Conservation (phyloP, 2,888 invertebrate genomes). For the Cistogaster globosa region DNA sequence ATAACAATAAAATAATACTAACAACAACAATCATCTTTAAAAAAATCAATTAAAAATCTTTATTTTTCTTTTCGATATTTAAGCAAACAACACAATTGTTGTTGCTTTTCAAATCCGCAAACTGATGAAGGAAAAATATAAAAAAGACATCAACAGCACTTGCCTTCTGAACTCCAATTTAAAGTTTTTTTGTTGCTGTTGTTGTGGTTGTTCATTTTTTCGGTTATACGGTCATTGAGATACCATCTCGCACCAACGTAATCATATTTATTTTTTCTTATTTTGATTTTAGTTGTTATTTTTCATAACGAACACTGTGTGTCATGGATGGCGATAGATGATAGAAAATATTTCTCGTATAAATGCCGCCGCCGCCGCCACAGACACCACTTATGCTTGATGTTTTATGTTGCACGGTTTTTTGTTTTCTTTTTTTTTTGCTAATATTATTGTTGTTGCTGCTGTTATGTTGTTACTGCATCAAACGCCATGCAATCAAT, state of each 20-base stretch:
- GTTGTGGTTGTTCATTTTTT: constrained; percentile 31
- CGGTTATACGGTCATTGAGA: constrained; percentile 64
- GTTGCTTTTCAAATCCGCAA: constrained; percentile 21
- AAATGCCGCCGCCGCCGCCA: constrained; percentile 60
- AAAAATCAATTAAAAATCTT: constrained; percentile 64
- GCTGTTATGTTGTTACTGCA: constrained; percentile 28
- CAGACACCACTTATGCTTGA: constrained; percentile 37
- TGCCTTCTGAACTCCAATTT: constrained; percentile 60
- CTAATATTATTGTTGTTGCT: constrained; percentile 14
- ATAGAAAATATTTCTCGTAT: constrained; percentile 46
- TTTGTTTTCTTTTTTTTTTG: neutral
- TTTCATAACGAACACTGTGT: constrained; percentile 63
- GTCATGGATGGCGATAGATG: constrained; percentile 65
- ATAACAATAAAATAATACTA: constrained; percentile 47
- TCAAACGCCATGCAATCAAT: constrained; percentile 55
- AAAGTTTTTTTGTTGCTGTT: constrained; percentile 26
- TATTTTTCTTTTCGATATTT: constrained; percentile 35
- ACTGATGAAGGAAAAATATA: constrained; percentile 12
- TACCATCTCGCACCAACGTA: constrained; percentile 66
- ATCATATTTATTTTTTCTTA: constrained; percentile 57
- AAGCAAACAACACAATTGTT: constrained; percentile 11
- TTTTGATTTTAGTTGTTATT: constrained; percentile 39
- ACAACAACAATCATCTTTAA: constrained; percentile 48
- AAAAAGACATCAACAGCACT: constrained; percentile 64
- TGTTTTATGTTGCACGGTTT: constrained; percentile 49